Percentiles rank a stretch among this genome's conserved stretches.
phyloP scores from a whole-genome alignment of 1,140 invertebrate species.

The Dendroctonus valens region DNA sequence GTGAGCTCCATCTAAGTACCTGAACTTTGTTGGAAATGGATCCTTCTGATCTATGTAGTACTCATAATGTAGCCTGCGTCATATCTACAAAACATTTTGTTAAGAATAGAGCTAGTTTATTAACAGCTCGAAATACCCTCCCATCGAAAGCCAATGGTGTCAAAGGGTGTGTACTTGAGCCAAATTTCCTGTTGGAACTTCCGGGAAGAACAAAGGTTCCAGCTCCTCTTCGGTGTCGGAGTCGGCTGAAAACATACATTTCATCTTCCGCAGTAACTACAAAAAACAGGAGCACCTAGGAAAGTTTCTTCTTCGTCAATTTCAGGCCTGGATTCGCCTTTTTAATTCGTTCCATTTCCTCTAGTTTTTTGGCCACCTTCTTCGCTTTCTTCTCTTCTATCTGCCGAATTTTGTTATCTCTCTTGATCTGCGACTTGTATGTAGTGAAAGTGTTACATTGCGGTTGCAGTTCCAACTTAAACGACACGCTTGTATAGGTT shows the following conservation, averaged over 20 bases:
- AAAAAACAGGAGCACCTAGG: conserved; percentile 48
- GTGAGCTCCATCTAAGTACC: conserved; percentile 53
- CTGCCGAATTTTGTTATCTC: conserved; percentile 50
- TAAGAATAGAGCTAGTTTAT: conserved; percentile 1
- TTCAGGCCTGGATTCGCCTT: conserved; percentile 57
- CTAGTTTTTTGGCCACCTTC: conserved; percentile 55
- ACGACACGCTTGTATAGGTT: conserved; percentile 52
- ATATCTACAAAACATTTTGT: conserved; percentile 50
- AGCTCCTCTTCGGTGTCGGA: conserved; percentile 56
- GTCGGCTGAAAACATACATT: conserved; percentile 48
- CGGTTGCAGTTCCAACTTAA: conserved; percentile 51
- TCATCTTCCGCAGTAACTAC: background rate
- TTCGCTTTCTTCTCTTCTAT: conserved; percentile 53
- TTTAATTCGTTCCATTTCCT: conserved; percentile 56
- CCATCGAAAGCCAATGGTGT: conserved; percentile 62
- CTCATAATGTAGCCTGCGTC: conserved; percentile 77
- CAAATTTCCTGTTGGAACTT: conserved; percentile 56
- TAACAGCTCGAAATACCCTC: conserved; percentile 45
- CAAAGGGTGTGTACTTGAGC: conserved; percentile 52
- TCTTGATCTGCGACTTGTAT: conserved; percentile 59
- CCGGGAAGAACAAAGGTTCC: conserved; percentile 58
- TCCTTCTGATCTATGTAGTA: conserved; percentile 52
- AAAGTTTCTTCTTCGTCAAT: conserved; percentile 61
- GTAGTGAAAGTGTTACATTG: conserved; percentile 56
- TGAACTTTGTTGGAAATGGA: conserved; percentile 49